Base-by-base conservation (phyloP, 2,113 vertebrate genomes). In the Telmatochromis brichardi region DNA sequence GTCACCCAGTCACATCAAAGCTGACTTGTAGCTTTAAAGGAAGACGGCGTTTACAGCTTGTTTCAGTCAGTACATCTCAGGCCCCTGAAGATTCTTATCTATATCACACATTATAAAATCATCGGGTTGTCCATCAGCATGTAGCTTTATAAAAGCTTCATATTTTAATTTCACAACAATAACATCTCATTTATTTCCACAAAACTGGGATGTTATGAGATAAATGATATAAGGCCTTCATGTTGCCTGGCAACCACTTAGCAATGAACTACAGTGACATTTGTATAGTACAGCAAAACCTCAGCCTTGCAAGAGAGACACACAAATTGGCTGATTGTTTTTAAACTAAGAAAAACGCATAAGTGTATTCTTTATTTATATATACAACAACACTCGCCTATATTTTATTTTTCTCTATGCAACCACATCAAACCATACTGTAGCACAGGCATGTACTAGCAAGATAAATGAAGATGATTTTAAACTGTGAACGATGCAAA, bases 381-480 rank as follows among this genome's bases (percentile, higher is more conserved):
- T 40, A 40, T 8, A 65, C 12, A 40, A 0, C 0, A 65, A 21
- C 60, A 65, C 6, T 65, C 60, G 0, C 17, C 3, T 5, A 0
- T 7, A 37, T 21, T 0, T 3, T 8, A 8, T n/a, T 65, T 65
- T 37, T 5, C 33, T 65, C 33, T 13, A 21, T 4, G 60, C 4
- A n/a, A 65, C 13, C n/a, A 71, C n/a, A 68, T 37, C 63, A 68
- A 68, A 21, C 6, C 33, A 13, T 2, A 37, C 33, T 68, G 0
- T 0, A 21, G 63, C 19, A 37, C 10, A 37, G n/a, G n/a, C n/a
- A 14, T 15, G n/a, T 23, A 42, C 2, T 23, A 71, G 2, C 13
- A 0, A 45, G 14, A 73, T 45, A 45, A 73, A 73, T 45, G 23
- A 45, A 23, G 12, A 71, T 9, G n/a, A 73, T 17, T 73, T 17